Evolutionary conservation across 2,797 vertebrate species (phyloP).

Genomic region (Parotocinclus haroldoi): DNA sequence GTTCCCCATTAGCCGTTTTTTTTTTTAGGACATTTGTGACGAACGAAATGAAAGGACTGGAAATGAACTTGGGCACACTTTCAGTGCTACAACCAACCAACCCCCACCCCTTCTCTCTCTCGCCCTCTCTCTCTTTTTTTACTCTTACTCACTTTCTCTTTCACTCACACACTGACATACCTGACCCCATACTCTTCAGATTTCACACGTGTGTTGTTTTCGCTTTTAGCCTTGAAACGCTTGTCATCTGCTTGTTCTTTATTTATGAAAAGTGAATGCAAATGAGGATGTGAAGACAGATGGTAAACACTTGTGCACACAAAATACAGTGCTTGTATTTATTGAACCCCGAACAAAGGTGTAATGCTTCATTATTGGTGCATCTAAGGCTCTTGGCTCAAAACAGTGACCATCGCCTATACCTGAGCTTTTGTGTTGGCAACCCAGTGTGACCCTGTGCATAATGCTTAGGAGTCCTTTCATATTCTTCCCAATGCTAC

Average conservation of each 20-base stretch:
- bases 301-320: conserved; percentile 10
- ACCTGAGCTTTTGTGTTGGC: conserved; percentile 10
- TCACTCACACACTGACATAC: conserved; percentile 37
- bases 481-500: conserved; percentile 18
- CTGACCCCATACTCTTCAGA: conserved; percentile 45
- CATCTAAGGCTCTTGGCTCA: conserved; percentile 15
- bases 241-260: conserved; percentile 34
- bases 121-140: background rate
- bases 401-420: conserved; percentile 23
- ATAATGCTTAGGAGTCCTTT: conserved; percentile 15
- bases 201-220: conserved; percentile 29
- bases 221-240: conserved; percentile 17
- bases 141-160: conserved; percentile 44
- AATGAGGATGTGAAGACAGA: conserved; percentile 28
- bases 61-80: conserved; percentile 80
- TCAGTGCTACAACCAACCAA: conserved; percentile 48
- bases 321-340: conserved; percentile 20
- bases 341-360: conserved; percentile 33
- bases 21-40: conserved; percentile 73
- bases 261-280: conserved; percentile 36
- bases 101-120: conserved; percentile 40
- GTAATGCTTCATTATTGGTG: conserved; percentile 30
- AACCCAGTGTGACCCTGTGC: background rate
- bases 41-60: conserved; percentile 82
- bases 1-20: conserved; percentile 73